Percentiles rank a stretch among this genome's conserved stretches.
These are phyloP conservation scores for Cotesia chilonis DNA, from an alignment of 1,140 invertebrate species.

Conservation along the genomic window DNA sequence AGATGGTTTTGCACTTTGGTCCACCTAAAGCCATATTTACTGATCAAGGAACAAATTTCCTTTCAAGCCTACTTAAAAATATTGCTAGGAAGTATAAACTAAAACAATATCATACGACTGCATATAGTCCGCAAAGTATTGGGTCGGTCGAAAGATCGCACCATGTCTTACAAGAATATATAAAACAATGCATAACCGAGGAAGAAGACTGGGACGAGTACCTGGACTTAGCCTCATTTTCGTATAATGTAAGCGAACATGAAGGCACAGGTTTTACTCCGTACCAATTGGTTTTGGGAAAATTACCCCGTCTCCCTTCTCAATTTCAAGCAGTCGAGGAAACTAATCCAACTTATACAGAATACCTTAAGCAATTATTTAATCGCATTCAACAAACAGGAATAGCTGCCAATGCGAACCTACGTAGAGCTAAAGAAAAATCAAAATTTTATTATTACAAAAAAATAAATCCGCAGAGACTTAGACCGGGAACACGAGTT, in stretches of 20 bases:
- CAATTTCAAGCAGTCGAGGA: neutral
- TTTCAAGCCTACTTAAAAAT: constrained; percentile 39
- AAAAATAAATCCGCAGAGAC: neutral
- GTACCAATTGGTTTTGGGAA: constrained; percentile 21
- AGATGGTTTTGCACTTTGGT: constrained; percentile 45
- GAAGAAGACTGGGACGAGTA: constrained; percentile 22
- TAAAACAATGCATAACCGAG: neutral
- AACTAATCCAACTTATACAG: neutral
- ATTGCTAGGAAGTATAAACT: constrained; percentile 44
- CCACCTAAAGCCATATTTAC: constrained; percentile 46
- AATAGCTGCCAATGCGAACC: neutral
- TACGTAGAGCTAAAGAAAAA: constrained; percentile 4
- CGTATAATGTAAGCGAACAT: constrained; percentile 18
- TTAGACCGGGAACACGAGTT: no score
- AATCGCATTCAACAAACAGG: neutral
- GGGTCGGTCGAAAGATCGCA: constrained; percentile 22
- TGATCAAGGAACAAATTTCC: constrained; percentile 46
- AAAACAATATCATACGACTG: constrained; percentile 40
- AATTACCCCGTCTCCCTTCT: constrained; percentile 16
- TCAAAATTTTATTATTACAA: constrained; percentile 5
- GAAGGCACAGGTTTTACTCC: constrained; percentile 23
- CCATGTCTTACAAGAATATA: constrained; percentile 15
- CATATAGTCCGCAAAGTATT: neutral
- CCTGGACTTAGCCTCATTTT: constrained; percentile 7
- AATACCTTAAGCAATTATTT: neutral